Evolutionary conservation across 1,140 invertebrate genomes (phyloP).

Genomic region (Rhopalosiphum padi): DNA sequence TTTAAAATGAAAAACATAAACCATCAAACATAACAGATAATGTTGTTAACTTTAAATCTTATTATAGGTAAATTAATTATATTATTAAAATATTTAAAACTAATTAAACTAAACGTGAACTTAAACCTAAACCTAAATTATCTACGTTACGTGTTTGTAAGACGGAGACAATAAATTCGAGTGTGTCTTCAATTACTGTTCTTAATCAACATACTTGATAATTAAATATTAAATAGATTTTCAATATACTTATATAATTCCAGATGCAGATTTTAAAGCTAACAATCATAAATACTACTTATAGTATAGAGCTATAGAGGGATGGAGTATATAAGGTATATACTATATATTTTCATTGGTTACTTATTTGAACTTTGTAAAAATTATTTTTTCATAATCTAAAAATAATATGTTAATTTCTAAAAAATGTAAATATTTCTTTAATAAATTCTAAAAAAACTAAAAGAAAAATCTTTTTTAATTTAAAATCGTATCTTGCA

Average conservation of each 20-base stretch:
- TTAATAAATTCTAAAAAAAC: background rate
- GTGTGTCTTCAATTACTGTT: background rate
- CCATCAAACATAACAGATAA: background rate
- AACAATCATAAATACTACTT: background rate
- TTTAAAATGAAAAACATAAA: background rate
- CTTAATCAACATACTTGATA: background rate
- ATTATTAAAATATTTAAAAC: background rate
- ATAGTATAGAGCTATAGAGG: background rate
- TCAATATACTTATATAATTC: background rate
- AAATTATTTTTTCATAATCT: background rate
- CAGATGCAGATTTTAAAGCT: background rate
- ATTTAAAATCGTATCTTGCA: background rate
- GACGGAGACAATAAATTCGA: background rate
- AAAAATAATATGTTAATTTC: background rate
- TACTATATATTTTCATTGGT: no score
- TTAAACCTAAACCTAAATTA: background rate
- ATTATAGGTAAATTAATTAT: background rate
- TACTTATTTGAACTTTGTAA: background rate
- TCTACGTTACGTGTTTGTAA: background rate
- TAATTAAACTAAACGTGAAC: background rate
- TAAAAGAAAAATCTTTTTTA: background rate
- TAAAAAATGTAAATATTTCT: no score
- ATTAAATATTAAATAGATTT: background rate
- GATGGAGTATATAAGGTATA: background rate
- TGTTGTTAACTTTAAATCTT: background rate